A percentile compares a stretch with the other conserved stretches of the same genome.
Conservation (phyloP, 2,888 invertebrate species). For the Himalopsyche tibetana region DNA sequence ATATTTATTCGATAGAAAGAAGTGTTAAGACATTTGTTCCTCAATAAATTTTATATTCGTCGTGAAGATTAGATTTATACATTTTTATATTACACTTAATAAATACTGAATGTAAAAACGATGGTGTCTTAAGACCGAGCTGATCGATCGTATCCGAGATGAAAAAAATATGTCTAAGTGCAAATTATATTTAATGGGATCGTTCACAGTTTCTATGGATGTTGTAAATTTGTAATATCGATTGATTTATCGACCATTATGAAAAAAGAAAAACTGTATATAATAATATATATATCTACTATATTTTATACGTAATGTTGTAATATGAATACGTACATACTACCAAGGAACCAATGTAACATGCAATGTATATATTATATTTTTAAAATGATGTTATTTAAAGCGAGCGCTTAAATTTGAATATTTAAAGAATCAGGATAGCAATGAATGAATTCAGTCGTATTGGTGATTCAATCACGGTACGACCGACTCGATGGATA, state of each 20-base stretch:
- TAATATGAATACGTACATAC: conserved; percentile 21
- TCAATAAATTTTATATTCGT: conserved; percentile 30
- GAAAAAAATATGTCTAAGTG: conserved; percentile 16
- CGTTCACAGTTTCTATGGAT: conserved; percentile 24
- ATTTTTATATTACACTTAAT: conserved; percentile 26
- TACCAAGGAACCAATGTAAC: conserved; percentile 16
- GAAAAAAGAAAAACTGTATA: not conserved
- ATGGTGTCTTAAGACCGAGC: conserved; percentile 1
- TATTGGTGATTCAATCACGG: no score
- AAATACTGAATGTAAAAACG: not conserved
- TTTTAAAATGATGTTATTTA: conserved; percentile 8
- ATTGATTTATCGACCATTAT: conserved; percentile 15
- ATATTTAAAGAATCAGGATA: not conserved
- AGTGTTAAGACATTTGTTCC: conserved; percentile 19
- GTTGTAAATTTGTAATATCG: conserved; percentile 10
- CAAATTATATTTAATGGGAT: conserved; percentile 34
- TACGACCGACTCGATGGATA: not conserved
- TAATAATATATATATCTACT: not conserved
- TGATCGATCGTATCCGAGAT: conserved; percentile 29
- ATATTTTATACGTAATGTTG: conserved; percentile 26
- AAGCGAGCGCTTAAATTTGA: conserved; percentile 25
- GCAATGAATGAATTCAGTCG: no score
- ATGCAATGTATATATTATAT: conserved; percentile 22
- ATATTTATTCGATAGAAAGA: conserved; percentile 23
- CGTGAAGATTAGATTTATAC: conserved; percentile 26